Base-by-base conservation (phyloP, 2,113 vertebrate genomes). In the Tupaia tana region DNA sequence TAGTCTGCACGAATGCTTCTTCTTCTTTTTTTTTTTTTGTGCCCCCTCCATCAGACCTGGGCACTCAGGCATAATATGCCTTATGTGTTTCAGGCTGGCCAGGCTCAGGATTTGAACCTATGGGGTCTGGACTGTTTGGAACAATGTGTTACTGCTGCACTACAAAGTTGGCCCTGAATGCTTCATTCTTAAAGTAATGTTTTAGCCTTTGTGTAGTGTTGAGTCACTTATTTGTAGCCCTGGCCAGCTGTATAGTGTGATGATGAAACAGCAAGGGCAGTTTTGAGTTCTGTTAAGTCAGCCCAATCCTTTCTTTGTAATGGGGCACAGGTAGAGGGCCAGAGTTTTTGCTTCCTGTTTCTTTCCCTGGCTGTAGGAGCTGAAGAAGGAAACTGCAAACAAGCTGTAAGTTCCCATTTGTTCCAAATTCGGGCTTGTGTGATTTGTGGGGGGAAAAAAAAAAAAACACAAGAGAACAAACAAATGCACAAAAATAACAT, bases 381-480 rank as follows among this genome's bases (percentile, higher is more conserved):
- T 86, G 79, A 85, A 78, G 61, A 71, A 71, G 29, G 34, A 54
- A 78, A 85, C 25, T 71, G 16, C 25, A 66, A 67, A 80, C 75
- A 59, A 8, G 83, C 70, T 54, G 56, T 63, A 31, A 64, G 20
- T 27, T 71, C 58, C 34, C 11, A 29, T 52, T 86, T 86, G 52
- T 91, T 80, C 52, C 86, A 24, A 94, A 66, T 90, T 90, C 56
- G 73, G 24, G 70, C 43, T 20, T 80, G 58, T 93, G n/a, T 87
- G 18, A 63, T 77, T 54, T 86, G 27, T 7, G 58, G 19, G 43
- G 52, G 9, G n/a, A 43, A n/a, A 73, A 79, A 93, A 74, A 58
- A 22, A 24, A 66, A 58, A 61, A 19, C 29, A 63, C 43, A 43
- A 43, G 43, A 43, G 43, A 43, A 43, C 43, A 87, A 20, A 75